phyloP scores from a whole-genome alignment of 2,888 invertebrate genomes.

The Drosophila nigritarsus region DNA sequence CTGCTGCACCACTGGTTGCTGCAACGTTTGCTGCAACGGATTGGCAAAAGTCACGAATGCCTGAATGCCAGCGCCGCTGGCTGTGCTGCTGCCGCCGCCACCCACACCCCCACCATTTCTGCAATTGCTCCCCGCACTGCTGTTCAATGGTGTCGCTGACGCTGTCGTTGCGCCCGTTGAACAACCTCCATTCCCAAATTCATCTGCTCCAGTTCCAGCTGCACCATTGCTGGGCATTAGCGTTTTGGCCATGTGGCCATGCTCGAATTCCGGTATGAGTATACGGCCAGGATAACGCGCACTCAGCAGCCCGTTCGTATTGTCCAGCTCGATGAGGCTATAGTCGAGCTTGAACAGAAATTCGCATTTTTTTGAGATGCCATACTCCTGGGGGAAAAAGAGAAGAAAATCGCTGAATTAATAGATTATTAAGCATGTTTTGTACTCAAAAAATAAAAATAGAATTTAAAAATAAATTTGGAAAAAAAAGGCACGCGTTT shows the following conservation, averaged over 20 bases:
- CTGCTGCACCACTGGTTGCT: conserved; percentile 20
- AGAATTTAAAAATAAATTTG: not conserved
- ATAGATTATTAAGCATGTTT: not conserved
- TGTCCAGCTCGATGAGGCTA: conserved; percentile 88
- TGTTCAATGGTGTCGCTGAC: conserved; percentile 49
- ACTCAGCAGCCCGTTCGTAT: conserved; percentile 89
- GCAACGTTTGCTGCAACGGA: conserved; percentile 54
- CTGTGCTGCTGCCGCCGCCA: conserved; percentile 35
- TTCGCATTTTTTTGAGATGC: conserved; percentile 88
- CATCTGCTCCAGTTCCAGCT: conserved; percentile 1
- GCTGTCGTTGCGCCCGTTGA: conserved; percentile 58
- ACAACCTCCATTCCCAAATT: conserved; percentile 25
- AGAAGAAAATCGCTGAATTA: not conserved
- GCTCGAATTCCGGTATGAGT: conserved; percentile 88
- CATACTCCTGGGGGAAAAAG: conserved; percentile 86
- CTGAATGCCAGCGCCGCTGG: conserved; percentile 66
- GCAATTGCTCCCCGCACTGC: conserved; percentile 51
- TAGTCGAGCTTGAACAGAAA: conserved; percentile 89
- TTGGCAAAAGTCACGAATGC: conserved; percentile 81
- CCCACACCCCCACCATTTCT: conserved; percentile 52
- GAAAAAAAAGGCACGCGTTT: conserved; percentile 30
- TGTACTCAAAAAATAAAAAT: not conserved
- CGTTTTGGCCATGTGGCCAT: conserved; percentile 78
- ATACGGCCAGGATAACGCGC: conserved; percentile 90
- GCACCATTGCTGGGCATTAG: conserved; percentile 66